Conservation (phyloP, 1,140 invertebrate species). For the Campoletis sonorensis region DNA sequence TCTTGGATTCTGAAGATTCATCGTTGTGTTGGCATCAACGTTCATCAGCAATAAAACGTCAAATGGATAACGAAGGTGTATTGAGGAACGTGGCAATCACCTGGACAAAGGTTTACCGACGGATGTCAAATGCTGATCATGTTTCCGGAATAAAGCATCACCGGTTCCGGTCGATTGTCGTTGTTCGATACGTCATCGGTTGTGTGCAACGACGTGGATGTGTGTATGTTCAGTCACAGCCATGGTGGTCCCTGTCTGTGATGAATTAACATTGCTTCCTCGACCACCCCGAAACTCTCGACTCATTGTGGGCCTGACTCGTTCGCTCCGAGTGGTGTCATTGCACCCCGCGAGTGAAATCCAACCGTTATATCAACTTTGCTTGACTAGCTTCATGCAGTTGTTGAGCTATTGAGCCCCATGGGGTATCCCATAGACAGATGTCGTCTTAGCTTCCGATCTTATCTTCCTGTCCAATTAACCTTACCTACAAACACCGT, state of each 20-base stretch:
- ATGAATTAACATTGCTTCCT: background rate
- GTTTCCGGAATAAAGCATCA: constrained; percentile 28
- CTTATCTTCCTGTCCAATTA: background rate
- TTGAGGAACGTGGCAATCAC: background rate
- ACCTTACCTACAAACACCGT: too few species aligned
- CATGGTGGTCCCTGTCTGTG: constrained; percentile 8
- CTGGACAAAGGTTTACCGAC: background rate
- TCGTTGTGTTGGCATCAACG: background rate
- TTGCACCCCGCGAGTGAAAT: constrained; percentile 4
- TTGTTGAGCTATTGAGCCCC: too few species aligned
- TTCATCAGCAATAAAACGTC: constrained; percentile 12
- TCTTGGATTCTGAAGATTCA: background rate
- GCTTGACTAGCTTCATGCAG: too few species aligned
- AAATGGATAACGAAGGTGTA: background rate
- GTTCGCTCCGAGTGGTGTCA: constrained; percentile 4
- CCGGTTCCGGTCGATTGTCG: constrained; percentile 20
- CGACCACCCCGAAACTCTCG: constrained; percentile 30
- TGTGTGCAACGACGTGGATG: background rate
- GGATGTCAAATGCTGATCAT: constrained; percentile 14
- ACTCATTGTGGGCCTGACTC: constrained; percentile 5
- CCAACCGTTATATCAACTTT: background rate
- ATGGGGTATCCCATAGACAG: background rate
- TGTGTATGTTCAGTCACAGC: constrained; percentile 11
- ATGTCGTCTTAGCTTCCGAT: background rate
- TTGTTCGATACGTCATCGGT: background rate